A percentile compares a stretch with the other conserved stretches of the same genome.
Conservation (phyloP, 2,113 vertebrate species). For the Scopus umbretta region DNA sequence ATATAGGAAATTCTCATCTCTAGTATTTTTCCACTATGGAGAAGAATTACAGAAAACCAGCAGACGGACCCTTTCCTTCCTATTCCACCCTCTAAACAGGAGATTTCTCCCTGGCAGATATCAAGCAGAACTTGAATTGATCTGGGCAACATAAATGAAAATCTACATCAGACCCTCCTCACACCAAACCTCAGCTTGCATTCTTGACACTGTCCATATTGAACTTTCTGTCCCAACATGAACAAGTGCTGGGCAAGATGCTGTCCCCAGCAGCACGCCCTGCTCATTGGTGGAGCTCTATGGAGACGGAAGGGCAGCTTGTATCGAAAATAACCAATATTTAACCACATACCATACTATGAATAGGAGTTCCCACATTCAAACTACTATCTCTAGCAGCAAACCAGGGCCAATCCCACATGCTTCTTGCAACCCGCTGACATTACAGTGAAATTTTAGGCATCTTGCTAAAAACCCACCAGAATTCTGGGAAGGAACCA, state of each 20-base stretch:
- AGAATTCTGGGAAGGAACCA: neutral
- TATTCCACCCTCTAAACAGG: neutral
- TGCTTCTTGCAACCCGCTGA: neutral
- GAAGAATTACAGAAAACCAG: neutral
- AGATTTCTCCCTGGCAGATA: neutral
- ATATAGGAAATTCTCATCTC: neutral
- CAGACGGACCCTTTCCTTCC: neutral
- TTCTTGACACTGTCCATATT: neutral
- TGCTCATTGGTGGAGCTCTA: neutral
- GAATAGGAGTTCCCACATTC: neutral
- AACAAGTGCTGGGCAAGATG: neutral
- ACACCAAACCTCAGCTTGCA: rapidly evolving
- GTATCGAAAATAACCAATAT: neutral
- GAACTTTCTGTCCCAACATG: neutral
- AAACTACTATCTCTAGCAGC: neutral
- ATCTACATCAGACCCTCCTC: neutral
- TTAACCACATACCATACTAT: neutral
- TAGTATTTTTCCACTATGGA: neutral
- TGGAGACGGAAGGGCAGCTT: neutral
- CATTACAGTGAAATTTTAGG: neutral
- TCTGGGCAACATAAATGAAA: neutral
- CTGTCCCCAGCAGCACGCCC: neutral
- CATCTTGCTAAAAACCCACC: neutral
- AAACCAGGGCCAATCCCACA: neutral
- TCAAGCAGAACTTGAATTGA: neutral